Percentiles rank a stretch among this genome's conserved stretches.
Evolutionary conservation across 2,113 vertebrate genomes (phyloP).

Genomic region (Dipodomys spectabilis): DNA sequence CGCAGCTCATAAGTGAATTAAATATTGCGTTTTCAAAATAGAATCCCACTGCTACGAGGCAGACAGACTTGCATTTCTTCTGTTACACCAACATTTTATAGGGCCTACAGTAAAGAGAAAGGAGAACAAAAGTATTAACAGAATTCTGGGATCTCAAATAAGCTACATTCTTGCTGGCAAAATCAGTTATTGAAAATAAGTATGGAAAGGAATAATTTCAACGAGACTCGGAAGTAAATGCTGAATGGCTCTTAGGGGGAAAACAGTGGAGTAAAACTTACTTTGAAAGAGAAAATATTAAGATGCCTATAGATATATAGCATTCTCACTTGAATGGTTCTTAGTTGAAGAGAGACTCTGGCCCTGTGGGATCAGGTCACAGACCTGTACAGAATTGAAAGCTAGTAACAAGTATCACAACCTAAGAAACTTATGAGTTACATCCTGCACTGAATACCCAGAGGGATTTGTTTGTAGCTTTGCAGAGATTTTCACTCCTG

Average conservation of each 20-base stretch:
- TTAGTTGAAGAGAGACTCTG: not conserved
- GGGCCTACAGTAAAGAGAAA: not conserved
- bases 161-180: not conserved
- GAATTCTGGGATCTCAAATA: not conserved
- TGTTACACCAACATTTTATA: not conserved
- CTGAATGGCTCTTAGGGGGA: not conserved
- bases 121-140: not conserved
- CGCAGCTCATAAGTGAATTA: not conserved
- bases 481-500: not conserved
- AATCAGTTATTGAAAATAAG: not conserved
- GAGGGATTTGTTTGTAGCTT: not conserved
- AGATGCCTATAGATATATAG: not conserved
- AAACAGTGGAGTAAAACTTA: not conserved
- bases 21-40: not conserved
- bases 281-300: not conserved
- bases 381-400: not conserved
- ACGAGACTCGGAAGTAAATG: conserved; percentile 13
- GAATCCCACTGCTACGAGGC: not conserved
- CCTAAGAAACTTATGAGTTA: not conserved
- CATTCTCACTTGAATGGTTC: not conserved
- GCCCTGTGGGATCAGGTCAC: not conserved
- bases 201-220: not conserved
- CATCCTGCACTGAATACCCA: not conserved
- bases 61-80: not conserved
- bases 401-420: not conserved